Evolutionary conservation across 1,140 invertebrate genomes (phyloP).

Genomic region (Phymastichus coffea): DNA sequence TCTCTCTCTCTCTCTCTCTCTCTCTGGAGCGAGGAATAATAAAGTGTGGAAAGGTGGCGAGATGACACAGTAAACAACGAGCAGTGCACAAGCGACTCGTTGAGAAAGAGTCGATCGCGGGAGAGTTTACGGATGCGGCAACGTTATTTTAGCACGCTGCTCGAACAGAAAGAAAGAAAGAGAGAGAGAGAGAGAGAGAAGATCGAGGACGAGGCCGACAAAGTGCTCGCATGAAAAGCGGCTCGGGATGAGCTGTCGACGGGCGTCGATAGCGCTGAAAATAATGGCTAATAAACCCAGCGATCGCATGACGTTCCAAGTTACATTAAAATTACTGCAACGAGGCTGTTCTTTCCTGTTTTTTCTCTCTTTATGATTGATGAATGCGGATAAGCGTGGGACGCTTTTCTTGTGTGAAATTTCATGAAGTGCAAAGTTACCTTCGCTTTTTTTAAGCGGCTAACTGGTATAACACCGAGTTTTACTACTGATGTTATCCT

Average conservation of each 20-base stretch:
- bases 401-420: too few species aligned
- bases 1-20: neutral
- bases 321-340: slow-evolving; percentile 31
- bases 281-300: slow-evolving; percentile 31
- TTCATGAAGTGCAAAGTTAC: too few species aligned
- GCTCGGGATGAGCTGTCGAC: slow-evolving; percentile 26
- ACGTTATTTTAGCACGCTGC: slow-evolving; percentile 14
- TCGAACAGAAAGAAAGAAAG: neutral
- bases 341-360: too few species aligned
- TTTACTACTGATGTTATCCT: too few species aligned
- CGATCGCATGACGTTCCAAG: slow-evolving; percentile 26
- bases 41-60: slow-evolving; percentile 15
- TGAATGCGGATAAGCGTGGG: slow-evolving; percentile 22
- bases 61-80: neutral
- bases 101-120: neutral
- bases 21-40: too few species aligned
- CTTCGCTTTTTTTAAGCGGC: too few species aligned
- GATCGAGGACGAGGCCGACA: slow-evolving; percentile 28
- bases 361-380: slow-evolving; percentile 29
- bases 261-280: slow-evolving; percentile 28
- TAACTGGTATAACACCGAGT: too few species aligned
- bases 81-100: neutral
- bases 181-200: slow-evolving; percentile 3
- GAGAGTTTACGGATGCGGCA: neutral
- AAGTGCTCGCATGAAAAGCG: slow-evolving; percentile 18